Evolutionary conservation across 1,140 invertebrate genomes (phyloP), one percentile per base, ranked within the genome.

Genomic region (Propsilocerus akamusi): DNA sequence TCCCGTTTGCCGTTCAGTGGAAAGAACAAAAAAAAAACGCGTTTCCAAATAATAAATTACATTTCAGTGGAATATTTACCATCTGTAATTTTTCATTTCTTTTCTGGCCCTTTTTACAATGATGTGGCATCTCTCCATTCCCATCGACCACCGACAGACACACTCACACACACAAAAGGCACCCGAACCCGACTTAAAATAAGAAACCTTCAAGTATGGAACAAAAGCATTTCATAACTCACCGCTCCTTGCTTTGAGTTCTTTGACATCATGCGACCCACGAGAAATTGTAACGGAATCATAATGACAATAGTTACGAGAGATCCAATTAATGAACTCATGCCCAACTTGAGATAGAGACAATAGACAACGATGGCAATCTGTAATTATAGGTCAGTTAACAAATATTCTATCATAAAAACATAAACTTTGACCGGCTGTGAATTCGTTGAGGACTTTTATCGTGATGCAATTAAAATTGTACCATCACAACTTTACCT

Each of bases 321-420:
- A 12, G 83, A 77, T 10, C 84, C 86, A 54, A 86, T 76, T 25
- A 89, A 72, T 14, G 85, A 84, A 64, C 83, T 85, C 25, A 78
- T 60, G 10, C 86, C 86, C 51, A 91, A 64, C 65, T 86, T 82
- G 11, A 73, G 64, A 57, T 86, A 85, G 24, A 90, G 66, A 30
- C 90, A 60, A 57, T 76, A 76, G 62, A 90, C 73, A 30, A 86
- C 75, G 11, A 83, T 68, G 1, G 60, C 56, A 54, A 89, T 77
- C 84, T 89, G 61, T 26, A 74, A 72, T 51, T 47, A 55, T 41
- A n/a, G 32, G 30, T 51, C 48, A 48, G 49, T 37, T 53, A 54
- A 59, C 54, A 56, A 54, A 56, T 57, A 58, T 55, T 57, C 55
- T 56, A 52, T 50, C 49, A 53, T 30, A 30, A 30, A 8, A 30